These are phyloP conservation scores for Agonopterix arenella DNA, from an alignment of 2,888 invertebrate genomes.

Conservation along the genomic window DNA sequence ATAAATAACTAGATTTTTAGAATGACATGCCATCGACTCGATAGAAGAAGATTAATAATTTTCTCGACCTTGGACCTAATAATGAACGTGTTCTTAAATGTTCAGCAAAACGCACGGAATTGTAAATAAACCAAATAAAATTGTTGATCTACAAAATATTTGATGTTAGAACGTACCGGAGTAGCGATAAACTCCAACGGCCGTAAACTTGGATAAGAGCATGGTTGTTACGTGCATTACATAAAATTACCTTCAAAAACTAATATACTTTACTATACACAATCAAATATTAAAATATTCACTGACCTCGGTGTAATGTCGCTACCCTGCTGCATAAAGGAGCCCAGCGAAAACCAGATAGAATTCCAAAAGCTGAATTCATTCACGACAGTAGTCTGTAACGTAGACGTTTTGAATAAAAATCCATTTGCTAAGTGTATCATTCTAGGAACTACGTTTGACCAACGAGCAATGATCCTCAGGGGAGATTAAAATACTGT, in stretches of 20 bases:
- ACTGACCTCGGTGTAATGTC: slow-evolving; percentile 95
- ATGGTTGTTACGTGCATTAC: slow-evolving; percentile 2
- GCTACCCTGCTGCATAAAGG: slow-evolving; percentile 99
- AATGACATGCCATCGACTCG: too few relatives aligned
- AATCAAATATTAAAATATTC: slow-evolving; percentile 30
- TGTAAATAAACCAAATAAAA: neutral
- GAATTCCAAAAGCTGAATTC: slow-evolving; percentile 98
- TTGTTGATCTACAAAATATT: slow-evolving; percentile 1
- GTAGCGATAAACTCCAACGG: too few relatives aligned
- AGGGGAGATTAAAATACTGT: too few relatives aligned
- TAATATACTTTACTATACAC: slow-evolving; percentile 20
- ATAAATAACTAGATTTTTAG: too few relatives aligned
- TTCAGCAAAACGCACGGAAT: too few relatives aligned
- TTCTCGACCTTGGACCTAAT: too few relatives aligned
- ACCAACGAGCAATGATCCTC: too few relatives aligned
- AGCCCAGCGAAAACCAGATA: slow-evolving; percentile 98
- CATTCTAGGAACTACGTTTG: neutral
- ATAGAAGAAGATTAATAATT: too few relatives aligned
- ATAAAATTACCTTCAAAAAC: slow-evolving; percentile 10
- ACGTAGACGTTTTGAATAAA: slow-evolving; percentile 21
- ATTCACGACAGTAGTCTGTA: slow-evolving; percentile 85
- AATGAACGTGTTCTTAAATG: too few relatives aligned
- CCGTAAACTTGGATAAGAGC: too few relatives aligned
- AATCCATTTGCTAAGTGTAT: slow-evolving; percentile 10
- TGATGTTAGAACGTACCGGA: neutral